Evolutionary conservation across 2,888 invertebrate genomes (phyloP).

Genomic region (Ectobius pallidus): DNA sequence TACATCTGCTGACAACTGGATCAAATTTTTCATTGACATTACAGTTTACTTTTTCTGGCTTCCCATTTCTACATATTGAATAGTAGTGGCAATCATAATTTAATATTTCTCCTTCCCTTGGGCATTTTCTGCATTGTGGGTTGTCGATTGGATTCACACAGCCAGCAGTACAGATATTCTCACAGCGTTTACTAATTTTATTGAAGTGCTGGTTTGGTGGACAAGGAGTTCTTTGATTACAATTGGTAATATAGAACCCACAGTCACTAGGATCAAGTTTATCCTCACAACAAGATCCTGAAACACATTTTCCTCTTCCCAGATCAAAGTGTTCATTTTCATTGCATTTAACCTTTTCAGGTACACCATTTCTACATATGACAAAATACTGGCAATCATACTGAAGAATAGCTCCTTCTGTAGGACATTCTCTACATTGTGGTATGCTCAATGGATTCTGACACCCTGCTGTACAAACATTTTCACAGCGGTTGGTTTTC

Average conservation of each 20-base stretch:
- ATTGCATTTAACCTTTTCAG: not conserved
- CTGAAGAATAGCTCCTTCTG: not conserved
- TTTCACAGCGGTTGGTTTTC: constrained; percentile 4
- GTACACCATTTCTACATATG: not conserved
- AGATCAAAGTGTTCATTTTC: not conserved
- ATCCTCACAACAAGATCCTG: not conserved
- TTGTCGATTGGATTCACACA: not conserved
- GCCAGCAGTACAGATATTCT: not conserved
- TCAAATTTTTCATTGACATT: not conserved
- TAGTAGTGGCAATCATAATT: not conserved
- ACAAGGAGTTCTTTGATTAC: not conserved
- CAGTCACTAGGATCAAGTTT: not conserved
- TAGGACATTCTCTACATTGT: not conserved
- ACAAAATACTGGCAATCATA: not conserved
- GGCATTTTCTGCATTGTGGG: not conserved
- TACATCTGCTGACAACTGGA: not conserved
- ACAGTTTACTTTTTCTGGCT: not conserved
- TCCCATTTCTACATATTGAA: not conserved
- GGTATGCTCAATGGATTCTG: not conserved
- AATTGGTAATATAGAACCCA: not conserved
- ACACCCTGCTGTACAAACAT: not conserved
- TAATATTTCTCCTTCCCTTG: not conserved
- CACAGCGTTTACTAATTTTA: not conserved
- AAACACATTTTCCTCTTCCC: not conserved
- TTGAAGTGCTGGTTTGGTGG: not conserved